Conservation (phyloP, 2,113 vertebrate genomes). For the Engraulis encrasicolus region DNA sequence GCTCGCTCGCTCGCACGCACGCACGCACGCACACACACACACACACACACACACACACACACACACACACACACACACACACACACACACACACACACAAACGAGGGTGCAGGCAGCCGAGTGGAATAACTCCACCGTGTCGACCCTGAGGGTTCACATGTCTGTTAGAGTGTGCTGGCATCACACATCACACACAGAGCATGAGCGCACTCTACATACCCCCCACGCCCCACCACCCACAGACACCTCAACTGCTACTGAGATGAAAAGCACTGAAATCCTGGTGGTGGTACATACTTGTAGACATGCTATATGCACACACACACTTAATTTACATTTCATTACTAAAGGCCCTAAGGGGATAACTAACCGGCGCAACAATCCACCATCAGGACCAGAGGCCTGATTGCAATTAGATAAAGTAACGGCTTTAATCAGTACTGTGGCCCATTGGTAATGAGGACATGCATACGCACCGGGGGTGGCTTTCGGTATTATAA, state of each 20-base stretch:
- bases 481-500: not conserved
- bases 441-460: not conserved
- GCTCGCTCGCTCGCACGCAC: too few species aligned
- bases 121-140: not conserved
- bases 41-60: too few species aligned
- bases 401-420: not conserved
- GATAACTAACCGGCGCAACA: not conserved
- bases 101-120: not conserved
- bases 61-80: too few species aligned
- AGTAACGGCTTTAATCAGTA: not conserved
- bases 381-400: not conserved
- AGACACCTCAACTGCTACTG: not conserved
- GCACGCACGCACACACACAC: too few species aligned
- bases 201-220: not conserved
- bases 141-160: not conserved
- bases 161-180: not conserved
- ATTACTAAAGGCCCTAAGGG: not conserved
- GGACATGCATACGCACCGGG: not conserved
- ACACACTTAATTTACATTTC: not conserved
- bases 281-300: too few species aligned
- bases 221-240: not conserved
- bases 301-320: not conserved
- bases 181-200: not conserved
- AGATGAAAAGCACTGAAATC: not conserved
- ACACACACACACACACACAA: too few species aligned